Base-by-base conservation (phyloP, 2,888 invertebrate species). In the Lydus trimaculatus region DNA sequence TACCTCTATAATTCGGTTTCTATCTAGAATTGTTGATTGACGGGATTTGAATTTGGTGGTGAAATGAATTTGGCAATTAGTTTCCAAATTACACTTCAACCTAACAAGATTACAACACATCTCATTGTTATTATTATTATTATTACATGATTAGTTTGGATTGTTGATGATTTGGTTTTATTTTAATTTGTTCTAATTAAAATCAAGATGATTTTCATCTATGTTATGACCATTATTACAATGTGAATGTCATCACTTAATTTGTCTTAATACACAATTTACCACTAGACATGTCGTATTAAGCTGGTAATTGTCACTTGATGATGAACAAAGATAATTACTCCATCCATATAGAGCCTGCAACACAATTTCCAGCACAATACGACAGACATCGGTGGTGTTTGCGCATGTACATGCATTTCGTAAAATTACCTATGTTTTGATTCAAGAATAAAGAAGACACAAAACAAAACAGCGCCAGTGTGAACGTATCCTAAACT, bases 301-400 rank as follows among this genome's bases (percentile, higher is more conserved):
- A 70, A 71, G 70, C 70, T 61, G 61, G 70, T 78, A 77, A 75
- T 77, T 77, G 75, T 77, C 76, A 76, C 70, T 75, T 73, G 75
- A 75, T 73, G 76, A 78, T 71, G 74, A 75, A 75, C 76, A 77
- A 74, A 77, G 73, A 75, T 76, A 76, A 77, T 77, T 72, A 74
- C 63, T 65, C 69, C 48, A 48, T 9, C 48, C 48, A 48, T 11
- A 23, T 48, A 48, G 48, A 23, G 20, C 48, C 8, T 48, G 48
- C 9, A 48, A 48, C 13, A 48, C 13, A 48, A 48, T 48, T 48
- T 48, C 48, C 48, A 20, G 23, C 20, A 20, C 48, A 20, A 20
- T 20, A 48, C 48, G 23, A 36, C n/a, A 43, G 20, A 8, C 20
- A 48, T 48, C n/a, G 20, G 23, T 48, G 0, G 11, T 20, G 11